These are phyloP conservation scores for Dioctria linearis DNA, from an alignment of 2,888 invertebrate genomes.

Conservation along the genomic window DNA sequence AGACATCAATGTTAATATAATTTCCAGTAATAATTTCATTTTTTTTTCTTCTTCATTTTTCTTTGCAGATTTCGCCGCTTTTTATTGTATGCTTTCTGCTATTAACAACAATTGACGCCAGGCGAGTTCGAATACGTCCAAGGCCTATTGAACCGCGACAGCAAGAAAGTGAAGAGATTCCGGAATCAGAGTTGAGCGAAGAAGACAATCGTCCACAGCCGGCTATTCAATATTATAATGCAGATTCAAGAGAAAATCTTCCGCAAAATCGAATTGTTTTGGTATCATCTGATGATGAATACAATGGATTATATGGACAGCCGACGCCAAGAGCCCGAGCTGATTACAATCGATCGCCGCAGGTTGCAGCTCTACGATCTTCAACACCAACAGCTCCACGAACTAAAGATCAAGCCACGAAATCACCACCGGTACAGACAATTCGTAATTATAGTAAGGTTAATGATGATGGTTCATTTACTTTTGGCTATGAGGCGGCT, in stretches of 20 bases:
- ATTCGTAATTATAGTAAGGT: conserved; percentile 87
- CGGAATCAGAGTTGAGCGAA: conserved; percentile 69
- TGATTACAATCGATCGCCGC: conserved; percentile 60
- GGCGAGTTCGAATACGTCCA: conserved; percentile 72
- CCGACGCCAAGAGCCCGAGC: conserved; percentile 61
- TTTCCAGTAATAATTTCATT: conserved; percentile 28
- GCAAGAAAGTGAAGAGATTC: conserved; percentile 58
- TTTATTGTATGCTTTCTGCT: conserved; percentile 51
- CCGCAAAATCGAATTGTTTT: conserved; percentile 66
- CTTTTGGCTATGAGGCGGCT: conserved; percentile 81
- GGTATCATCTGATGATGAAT: conserved; percentile 70
- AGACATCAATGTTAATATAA: background rate
- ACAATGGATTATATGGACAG: conserved; percentile 72
- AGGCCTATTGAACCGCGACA: conserved; percentile 50
- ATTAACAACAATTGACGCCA: conserved; percentile 49
- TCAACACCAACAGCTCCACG: conserved; percentile 68
- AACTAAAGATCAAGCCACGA: conserved; percentile 75
- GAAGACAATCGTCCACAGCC: conserved; percentile 69
- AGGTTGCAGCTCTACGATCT: conserved; percentile 53
- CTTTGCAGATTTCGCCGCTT: conserved; percentile 56
- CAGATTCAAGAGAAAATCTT: conserved; percentile 65
- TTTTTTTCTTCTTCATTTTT: conserved; percentile 24
- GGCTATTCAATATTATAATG: conserved; percentile 69
- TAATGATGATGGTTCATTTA: conserved; percentile 76
- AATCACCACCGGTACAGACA: conserved; percentile 85